Percentiles rank a stretch among this genome's conserved stretches.
Evolutionary conservation across 2,888 invertebrate species (phyloP).

Genomic region (Drosophila putrida): DNA sequence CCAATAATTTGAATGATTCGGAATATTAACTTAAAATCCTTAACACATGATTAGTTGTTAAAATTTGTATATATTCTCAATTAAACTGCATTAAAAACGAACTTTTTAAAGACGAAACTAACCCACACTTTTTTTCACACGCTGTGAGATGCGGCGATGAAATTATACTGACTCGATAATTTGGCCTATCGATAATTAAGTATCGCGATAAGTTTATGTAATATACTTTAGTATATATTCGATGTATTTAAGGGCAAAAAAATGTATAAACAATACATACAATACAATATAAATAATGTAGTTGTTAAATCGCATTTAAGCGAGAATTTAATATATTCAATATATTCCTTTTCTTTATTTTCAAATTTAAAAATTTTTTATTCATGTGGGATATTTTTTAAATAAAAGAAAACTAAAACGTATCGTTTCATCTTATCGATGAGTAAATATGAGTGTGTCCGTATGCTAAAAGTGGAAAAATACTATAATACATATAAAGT

Average conservation of each 20-base stretch:
- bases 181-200: neutral
- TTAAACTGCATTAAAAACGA: conserved; percentile 24
- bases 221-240: conserved; percentile 23
- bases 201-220: conserved; percentile 4
- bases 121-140: conserved; percentile 76
- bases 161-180: conserved; percentile 63
- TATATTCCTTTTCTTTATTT: no score
- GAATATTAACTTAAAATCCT: neutral
- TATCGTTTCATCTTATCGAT: neutral
- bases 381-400: neutral
- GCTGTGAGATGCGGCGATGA: conserved; percentile 66
- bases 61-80: conserved; percentile 12
- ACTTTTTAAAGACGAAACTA: conserved; percentile 34
- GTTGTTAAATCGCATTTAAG: no score
- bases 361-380: no score
- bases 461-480: neutral
- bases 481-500: neutral
- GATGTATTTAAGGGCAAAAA: conserved; percentile 13
- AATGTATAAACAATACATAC: neutral
- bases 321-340: no score
- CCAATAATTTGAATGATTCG: conserved; percentile 5
- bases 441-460: neutral
- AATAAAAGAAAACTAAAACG: neutral
- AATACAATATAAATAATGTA: no score
- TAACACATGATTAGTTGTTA: conserved; percentile 2